Conservation (phyloP, 1,140 invertebrate species). For the Zophobas atratus region DNA sequence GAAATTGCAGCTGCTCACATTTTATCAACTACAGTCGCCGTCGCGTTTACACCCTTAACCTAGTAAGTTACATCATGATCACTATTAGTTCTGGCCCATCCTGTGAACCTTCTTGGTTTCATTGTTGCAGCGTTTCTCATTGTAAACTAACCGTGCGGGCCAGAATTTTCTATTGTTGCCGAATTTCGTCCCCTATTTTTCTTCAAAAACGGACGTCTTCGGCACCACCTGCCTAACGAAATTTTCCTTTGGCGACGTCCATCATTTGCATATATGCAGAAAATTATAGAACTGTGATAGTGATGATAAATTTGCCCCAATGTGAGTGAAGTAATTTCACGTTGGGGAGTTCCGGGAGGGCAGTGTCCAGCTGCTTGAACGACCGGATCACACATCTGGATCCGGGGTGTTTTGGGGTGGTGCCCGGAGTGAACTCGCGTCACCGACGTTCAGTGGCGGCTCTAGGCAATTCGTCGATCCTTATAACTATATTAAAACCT, state of each 20-base stretch:
- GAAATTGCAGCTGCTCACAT: constrained; percentile 24
- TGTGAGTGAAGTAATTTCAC: constrained; percentile 5
- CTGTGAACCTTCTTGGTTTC: constrained; percentile 33
- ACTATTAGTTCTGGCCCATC: constrained; percentile 21
- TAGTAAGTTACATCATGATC: constrained; percentile 32
- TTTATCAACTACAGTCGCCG: constrained; percentile 25
- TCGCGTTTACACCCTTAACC: background rate
- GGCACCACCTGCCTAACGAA: constrained; percentile 34
- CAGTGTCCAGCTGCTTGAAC: constrained; percentile 47
- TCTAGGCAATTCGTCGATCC: too few species aligned
- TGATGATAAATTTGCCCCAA: background rate
- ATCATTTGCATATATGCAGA: constrained; percentile 6
- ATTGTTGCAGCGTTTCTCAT: constrained; percentile 27
- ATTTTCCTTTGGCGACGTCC: constrained; percentile 10
- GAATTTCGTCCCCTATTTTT: constrained; percentile 30
- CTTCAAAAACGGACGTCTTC: constrained; percentile 25
- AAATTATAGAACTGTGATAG: background rate
- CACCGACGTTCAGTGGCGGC: background rate
- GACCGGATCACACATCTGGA: constrained; percentile 50
- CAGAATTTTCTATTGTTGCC: constrained; percentile 42
- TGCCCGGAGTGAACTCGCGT: constrained; percentile 44
- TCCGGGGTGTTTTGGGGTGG: constrained; percentile 51
- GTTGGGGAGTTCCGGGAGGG: background rate
- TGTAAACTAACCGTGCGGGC: constrained; percentile 24
- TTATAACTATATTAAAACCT: too few species aligned